Evolutionary conservation across 2,113 vertebrate genomes (phyloP).

Genomic region (Archilochus colubris): DNA sequence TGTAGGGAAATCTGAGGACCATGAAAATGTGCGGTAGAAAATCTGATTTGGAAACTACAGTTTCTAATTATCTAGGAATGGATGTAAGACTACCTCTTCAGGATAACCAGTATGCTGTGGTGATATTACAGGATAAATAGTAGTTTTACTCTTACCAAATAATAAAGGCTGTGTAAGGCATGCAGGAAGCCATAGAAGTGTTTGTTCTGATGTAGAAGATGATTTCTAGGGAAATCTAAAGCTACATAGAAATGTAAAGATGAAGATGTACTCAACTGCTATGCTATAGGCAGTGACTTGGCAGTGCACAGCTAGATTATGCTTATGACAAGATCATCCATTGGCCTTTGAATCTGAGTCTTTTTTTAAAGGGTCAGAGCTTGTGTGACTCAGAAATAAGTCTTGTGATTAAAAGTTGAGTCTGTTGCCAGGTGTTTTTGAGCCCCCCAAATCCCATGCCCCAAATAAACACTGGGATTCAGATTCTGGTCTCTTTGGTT

Average conservation of each 20-base stretch:
- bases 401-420: not conserved
- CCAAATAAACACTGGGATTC: rapidly evolving
- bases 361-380: not conserved
- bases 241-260: not conserved
- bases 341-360: not conserved
- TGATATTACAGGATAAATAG: not conserved
- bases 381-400: not conserved
- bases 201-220: not conserved
- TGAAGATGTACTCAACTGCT: not conserved
- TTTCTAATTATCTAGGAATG: not conserved
- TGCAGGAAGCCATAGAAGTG: not conserved
- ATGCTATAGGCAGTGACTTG: not conserved
- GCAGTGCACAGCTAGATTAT: not conserved
- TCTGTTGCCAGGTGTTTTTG: not conserved
- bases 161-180: not conserved
- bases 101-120: not conserved
- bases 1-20: not conserved
- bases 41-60: not conserved
- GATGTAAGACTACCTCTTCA: not conserved
- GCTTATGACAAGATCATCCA: not conserved
- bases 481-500: not conserved
- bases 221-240: not conserved
- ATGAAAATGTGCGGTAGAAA: not conserved
- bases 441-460: not conserved
- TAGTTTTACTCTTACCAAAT: not conserved